Base-by-base conservation (phyloP, 2,888 invertebrate species). In the Heteromurus nitidus region DNA sequence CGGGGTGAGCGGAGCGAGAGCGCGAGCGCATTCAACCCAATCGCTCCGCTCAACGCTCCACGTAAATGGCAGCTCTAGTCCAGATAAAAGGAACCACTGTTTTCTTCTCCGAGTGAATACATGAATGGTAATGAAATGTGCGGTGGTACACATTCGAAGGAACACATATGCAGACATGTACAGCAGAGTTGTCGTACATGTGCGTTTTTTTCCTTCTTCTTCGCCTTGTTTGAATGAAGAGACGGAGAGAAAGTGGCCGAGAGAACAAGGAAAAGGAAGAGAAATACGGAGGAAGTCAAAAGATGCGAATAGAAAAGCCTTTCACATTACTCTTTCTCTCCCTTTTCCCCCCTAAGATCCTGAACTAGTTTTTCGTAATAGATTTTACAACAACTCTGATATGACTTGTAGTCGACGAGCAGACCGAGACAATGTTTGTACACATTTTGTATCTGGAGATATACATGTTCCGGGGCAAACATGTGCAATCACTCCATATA, bases 51-150 rank as follows among this genome's bases (percentile, higher is more conserved):
- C 13, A 36, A 9, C 36, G 7, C 13, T 36, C 36, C 36, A 36
- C 5, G 36, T 13, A 36, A 5, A 36, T n/a, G n/a, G n/a, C 36
- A 36, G 13, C 13, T 5, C 36, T 9, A 36, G 36, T 36, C 13
- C 13, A n/a, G 24, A 30, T 1, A 5, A 31, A 30, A 62, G 36
- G 31, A 18, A 62, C 30, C 3, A n/a, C 18, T 13, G 50, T 36
- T 36, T 50, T 50, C n/a, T 31, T 65, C 24, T 77, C 24, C 68
- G 44, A 70, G 3, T 85, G 85, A 84, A 85, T 85, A 82, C 74
- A 85, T 85, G 85, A 84, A 85, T 85, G 30, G 74, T 81, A 84
- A 85, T 85, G 82, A 82, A 82, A 85, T 76, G 62, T 44, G 69
- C 69, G 1, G 30, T 30, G 28, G 11, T 22, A 13, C 60, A 58